Percentiles rank a stretch among this genome's conserved stretches.
These are phyloP conservation scores for Aeoliscus strigatus DNA, from an alignment of 2,797 vertebrate species.

Conservation along the genomic window DNA sequence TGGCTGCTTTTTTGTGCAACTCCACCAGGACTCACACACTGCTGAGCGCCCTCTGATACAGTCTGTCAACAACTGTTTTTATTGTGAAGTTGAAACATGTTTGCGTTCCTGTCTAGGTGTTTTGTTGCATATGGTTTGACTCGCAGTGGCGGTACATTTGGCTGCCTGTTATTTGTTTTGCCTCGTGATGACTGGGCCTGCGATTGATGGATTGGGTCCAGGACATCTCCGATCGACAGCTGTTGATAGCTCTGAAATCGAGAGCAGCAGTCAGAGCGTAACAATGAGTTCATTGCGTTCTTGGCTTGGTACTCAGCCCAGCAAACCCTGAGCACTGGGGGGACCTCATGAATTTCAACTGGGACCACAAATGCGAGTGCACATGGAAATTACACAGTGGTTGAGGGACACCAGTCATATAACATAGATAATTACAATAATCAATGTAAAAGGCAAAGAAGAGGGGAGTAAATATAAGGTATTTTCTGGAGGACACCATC, in stretches of 20 bases:
- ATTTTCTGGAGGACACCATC: neutral
- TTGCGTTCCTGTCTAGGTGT: slow-evolving; percentile 19
- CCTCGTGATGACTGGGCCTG: slow-evolving; percentile 71
- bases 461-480: neutral
- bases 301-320: slow-evolving; percentile 72
- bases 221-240: slow-evolving; percentile 84
- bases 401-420: slow-evolving; percentile 49
- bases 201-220: slow-evolving; percentile 81
- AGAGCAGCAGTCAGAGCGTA: slow-evolving; percentile 79
- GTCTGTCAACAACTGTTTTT: slow-evolving; percentile 16
- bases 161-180: slow-evolving; percentile 74
- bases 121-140: slow-evolving; percentile 57
- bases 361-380: slow-evolving; percentile 68
- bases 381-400: slow-evolving; percentile 56
- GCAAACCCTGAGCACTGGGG: slow-evolving; percentile 63
- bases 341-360: slow-evolving; percentile 78
- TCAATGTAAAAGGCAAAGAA: slow-evolving; percentile 9
- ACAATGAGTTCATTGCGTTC: slow-evolving; percentile 81
- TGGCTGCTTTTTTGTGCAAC: slow-evolving; percentile 14
- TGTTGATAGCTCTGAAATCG: slow-evolving; percentile 83
- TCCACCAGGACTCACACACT: slow-evolving; percentile 22
- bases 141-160: slow-evolving; percentile 64
- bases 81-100: slow-evolving; percentile 29
- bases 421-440: slow-evolving; percentile 50
- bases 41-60: slow-evolving; percentile 44